A percentile compares a stretch with the other conserved stretches of the same genome.
These are phyloP conservation scores for Mesocentrotus franciscanus DNA, from an alignment of 53 echinoderm and acorn worm species.

Conservation along the genomic window DNA sequence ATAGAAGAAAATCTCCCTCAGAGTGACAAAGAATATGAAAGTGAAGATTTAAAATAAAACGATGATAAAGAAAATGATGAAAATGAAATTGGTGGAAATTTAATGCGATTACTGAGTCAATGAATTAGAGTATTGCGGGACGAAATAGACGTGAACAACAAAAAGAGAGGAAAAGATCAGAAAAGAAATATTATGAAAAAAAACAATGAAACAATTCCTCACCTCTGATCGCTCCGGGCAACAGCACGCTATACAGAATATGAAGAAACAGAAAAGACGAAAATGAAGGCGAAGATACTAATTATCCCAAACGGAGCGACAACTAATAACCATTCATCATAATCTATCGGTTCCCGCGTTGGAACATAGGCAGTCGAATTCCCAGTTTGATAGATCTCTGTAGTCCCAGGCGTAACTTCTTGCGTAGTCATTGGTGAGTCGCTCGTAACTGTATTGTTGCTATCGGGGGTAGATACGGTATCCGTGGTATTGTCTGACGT, in stretches of 20 bases:
- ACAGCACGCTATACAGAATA: constrained; percentile 48
- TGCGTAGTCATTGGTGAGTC: neutral
- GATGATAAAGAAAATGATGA: neutral
- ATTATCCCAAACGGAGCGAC: constrained; percentile 45
- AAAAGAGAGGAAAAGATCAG: neutral
- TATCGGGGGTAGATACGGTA: neutral
- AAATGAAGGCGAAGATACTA: constrained; percentile 34
- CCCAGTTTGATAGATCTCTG: neutral
- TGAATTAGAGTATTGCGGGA: neutral
- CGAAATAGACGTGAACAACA: neutral
- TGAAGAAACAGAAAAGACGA: constrained; percentile 11
- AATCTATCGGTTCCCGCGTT: constrained; percentile 24
- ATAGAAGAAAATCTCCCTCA: too few relatives aligned
- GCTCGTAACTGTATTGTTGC: neutral
- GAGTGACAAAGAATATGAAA: too few relatives aligned
- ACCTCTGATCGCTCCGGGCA: constrained; percentile 56
- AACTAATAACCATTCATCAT: neutral
- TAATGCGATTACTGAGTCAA: neutral
- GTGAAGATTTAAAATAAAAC: too few relatives aligned
- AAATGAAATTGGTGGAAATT: neutral
- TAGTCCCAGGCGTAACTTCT: neutral
- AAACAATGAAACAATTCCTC: constrained; percentile 6
- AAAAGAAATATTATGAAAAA: neutral
- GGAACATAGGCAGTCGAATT: neutral
- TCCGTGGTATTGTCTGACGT: constrained; percentile 13